Conservation (phyloP, 2,797 vertebrate species). For the Myotis vivesi region DNA sequence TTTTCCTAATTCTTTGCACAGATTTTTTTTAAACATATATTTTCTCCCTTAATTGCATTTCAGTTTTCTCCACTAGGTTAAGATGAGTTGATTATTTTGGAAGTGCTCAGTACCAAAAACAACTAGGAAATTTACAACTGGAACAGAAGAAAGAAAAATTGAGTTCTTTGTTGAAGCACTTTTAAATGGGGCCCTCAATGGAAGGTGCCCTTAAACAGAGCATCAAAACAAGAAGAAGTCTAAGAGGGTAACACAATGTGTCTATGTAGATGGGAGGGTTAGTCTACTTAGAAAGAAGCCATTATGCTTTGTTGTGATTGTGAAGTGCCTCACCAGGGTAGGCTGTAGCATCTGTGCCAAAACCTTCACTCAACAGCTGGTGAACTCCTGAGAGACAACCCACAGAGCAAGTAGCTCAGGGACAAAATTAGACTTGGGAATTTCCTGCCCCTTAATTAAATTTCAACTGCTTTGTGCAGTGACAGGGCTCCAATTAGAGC, state of each 20-base stretch:
- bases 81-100: slow-evolving; percentile 44
- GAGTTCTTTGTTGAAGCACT: slow-evolving; percentile 19
- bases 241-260: background rate
- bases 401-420: background rate
- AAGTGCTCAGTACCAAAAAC: slow-evolving; percentile 31
- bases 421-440: slow-evolving; percentile 53
- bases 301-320: rapidly evolving
- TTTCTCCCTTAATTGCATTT: slow-evolving; percentile 56
- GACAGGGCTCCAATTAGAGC: slow-evolving; percentile 30
- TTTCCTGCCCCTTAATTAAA: slow-evolving; percentile 57
- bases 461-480: slow-evolving; percentile 41
- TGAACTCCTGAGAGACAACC: background rate
- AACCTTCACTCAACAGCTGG: slow-evolving; percentile 3
- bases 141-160: slow-evolving; percentile 21
- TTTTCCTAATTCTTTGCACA: slow-evolving; percentile 37
- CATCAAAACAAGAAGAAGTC: background rate
- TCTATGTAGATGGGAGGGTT: background rate
- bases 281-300: background rate
- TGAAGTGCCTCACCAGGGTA: background rate
- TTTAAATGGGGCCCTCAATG: slow-evolving; percentile 6
- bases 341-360: background rate
- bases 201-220: background rate
- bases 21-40: slow-evolving; percentile 20
- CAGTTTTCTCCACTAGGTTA: background rate
- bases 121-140: slow-evolving; percentile 24